Base-by-base conservation (phyloP, 2,797 vertebrate genomes). In the Amniataba percoides region DNA sequence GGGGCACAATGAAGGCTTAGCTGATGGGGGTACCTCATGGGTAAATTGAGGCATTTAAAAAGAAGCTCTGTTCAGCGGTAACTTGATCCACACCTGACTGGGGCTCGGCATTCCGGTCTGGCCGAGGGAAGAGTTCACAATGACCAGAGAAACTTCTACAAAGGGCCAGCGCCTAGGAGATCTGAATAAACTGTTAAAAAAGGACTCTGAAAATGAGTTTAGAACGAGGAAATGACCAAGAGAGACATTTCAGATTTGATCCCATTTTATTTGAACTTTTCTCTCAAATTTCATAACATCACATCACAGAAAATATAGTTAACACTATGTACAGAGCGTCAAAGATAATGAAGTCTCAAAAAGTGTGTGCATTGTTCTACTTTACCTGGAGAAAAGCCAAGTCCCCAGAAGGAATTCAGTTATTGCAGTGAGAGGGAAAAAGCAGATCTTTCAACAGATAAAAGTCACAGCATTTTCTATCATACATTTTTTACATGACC, bases 41-140 rank as follows among this genome's bases (percentile, higher is more conserved):
- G 93, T 93, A 95, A 94, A 95, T 91, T 84, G 88, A 93, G 90
- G 91, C 90, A 91, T 91, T 95, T 93, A 93, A 95, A 96, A 94
- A 94, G 93, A 91, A 94, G 92, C 94, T 95, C 95, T 96, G 95
- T 96, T 95, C 93, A 79, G 85, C 12, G 71, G 95, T 94, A 96
- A 96, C 94, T 84, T 84, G 95, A 96, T 94, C 94, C 89, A 92
- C 90, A 91, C 92, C 90, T 91, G 87, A 92, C 92, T 88, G 90
- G 82, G 83, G 86, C 92, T 92, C 87, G 74, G 90, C 93, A 95
- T 96, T 95, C 94, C 92, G 80, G 77, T 90, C 92, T 87, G 81
- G 81, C 85, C 63, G 55, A 87, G 80, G 69, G 77, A 89, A 85
- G 89, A 92, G 89, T 89, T 91, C 91, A 91, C 89, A 88, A 85